Percentiles rank a stretch among this genome's conserved stretches.
Evolutionary conservation across 2,888 invertebrate genomes (phyloP).

Genomic region (Melitaea athalia): DNA sequence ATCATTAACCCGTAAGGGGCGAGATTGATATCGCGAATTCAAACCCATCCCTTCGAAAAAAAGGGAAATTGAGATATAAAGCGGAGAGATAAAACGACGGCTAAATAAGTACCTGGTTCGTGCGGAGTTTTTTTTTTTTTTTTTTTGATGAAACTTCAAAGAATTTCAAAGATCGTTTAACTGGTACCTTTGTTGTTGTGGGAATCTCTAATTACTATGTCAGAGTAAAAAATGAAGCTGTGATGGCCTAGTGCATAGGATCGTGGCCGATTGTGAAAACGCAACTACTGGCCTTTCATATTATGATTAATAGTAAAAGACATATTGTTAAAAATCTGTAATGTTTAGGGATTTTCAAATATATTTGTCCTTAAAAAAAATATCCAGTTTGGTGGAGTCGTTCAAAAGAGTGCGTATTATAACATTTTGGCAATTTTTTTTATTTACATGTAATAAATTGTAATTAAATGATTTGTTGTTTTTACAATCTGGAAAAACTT

Average conservation of each 20-base stretch:
- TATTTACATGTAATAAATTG: too few species aligned
- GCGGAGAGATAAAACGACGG: conserved; percentile 43
- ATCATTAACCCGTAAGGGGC: conserved; percentile 44
- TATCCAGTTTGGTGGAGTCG: too few species aligned
- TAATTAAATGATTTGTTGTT: too few species aligned
- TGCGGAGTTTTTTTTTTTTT: not conserved
- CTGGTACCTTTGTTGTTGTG: conserved; percentile 20
- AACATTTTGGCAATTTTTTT: too few species aligned
- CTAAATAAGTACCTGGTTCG: conserved; percentile 17
- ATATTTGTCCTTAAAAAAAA: too few species aligned
- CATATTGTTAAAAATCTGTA: too few species aligned
- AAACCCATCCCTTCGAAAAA: conserved; percentile 49
- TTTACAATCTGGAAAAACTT: too few species aligned
- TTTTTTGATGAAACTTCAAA: conserved; percentile 11
- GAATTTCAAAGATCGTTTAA: conserved; percentile 16
- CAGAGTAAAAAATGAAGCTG: conserved; percentile 3
- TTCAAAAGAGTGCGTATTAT: too few species aligned
- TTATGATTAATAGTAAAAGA: too few species aligned
- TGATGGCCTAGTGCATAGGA: not conserved
- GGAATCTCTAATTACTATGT: conserved; percentile 16
- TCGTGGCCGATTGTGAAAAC: not conserved
- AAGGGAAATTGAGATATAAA: conserved; percentile 71
- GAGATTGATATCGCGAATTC: conserved; percentile 61
- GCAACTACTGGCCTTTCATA: too few species aligned
- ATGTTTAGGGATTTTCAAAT: too few species aligned